phyloP scores from a whole-genome alignment of 2,797 vertebrate genomes.

The Otolemur crassicaudatus region DNA sequence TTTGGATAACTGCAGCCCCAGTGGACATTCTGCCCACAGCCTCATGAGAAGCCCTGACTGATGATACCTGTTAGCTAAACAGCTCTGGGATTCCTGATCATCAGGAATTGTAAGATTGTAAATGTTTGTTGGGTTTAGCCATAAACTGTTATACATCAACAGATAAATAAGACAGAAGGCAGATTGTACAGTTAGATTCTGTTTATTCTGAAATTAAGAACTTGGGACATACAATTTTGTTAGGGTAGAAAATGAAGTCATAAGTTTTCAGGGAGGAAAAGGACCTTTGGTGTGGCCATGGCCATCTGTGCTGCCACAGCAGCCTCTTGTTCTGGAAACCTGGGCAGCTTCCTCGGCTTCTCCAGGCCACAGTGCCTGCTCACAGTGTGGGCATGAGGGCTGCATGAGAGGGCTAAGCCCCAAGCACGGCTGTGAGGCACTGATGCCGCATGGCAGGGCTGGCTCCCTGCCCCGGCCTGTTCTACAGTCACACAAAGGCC shows the following conservation, averaged over 20 bases:
- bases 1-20: not conserved
- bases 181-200: not conserved
- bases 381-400: not conserved
- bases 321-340: not conserved
- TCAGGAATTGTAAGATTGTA: not conserved
- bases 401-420: not conserved
- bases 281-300: too few species aligned
- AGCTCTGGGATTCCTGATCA: not conserved
- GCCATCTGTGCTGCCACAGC: not conserved
- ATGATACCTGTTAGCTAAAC: not conserved
- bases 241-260: not conserved
- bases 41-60: not conserved
- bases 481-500: not conserved
- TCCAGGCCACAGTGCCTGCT: not conserved
- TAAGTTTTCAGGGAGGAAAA: not conserved
- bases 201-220: not conserved
- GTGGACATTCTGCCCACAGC: not conserved
- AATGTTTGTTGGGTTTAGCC: not conserved
- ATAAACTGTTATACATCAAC: not conserved
- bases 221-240: not conserved
- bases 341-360: not conserved
- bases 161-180: not conserved
- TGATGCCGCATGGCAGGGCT: not conserved
- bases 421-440: not conserved
- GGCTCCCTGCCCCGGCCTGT: not conserved